These are phyloP conservation scores for Corvus moneduloides DNA, from an alignment of 2,113 vertebrate species.

Conservation along the genomic window DNA sequence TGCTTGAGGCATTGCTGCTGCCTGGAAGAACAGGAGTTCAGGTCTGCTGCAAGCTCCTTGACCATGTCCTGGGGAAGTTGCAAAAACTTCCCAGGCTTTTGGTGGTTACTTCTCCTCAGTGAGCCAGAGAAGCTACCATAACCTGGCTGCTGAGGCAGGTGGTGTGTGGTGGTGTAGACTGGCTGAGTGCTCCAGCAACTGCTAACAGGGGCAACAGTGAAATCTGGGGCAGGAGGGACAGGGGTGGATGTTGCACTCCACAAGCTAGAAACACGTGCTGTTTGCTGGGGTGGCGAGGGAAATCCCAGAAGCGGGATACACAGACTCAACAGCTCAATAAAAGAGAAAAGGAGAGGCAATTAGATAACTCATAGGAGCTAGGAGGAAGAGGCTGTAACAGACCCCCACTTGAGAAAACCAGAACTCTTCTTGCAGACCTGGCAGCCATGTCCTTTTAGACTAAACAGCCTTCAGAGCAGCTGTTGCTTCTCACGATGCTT, in stretches of 20 bases:
- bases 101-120: background rate
- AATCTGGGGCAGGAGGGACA: background rate
- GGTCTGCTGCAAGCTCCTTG: background rate
- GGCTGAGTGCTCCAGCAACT: background rate
- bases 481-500: background rate
- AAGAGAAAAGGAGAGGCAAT: background rate
- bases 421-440: background rate
- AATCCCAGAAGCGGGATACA: background rate
- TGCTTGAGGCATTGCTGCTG: background rate
- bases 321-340: background rate
- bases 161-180: background rate
- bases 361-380: accelerated
- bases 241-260: background rate
- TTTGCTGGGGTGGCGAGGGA: background rate
- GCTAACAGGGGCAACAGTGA: background rate
- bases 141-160: background rate
- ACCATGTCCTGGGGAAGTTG: background rate
- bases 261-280: background rate
- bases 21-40: background rate
- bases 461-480: background rate
- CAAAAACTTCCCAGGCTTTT: background rate
- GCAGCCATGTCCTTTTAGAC: background rate
- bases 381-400: background rate
- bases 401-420: background rate
- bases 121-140: background rate